These are phyloP conservation scores for Istiophorus platypterus DNA, from an alignment of 2,113 vertebrate genomes.

Conservation along the genomic window DNA sequence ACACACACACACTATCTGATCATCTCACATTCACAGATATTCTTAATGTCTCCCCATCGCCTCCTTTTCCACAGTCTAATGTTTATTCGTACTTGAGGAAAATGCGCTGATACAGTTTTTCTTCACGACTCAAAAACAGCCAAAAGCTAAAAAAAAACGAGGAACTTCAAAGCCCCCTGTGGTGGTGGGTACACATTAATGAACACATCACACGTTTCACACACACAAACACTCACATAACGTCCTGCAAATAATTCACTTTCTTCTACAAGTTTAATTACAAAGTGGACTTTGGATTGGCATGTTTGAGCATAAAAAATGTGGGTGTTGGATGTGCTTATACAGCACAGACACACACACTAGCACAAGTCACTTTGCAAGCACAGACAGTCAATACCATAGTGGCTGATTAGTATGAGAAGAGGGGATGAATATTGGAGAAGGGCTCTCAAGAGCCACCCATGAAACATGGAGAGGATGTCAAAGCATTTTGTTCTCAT, in stretches of 20 bases:
- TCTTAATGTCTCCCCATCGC: conserved; percentile 60
- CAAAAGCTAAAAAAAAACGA: conserved; percentile 69
- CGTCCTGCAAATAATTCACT: conserved; percentile 47
- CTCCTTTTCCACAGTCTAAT: conserved; percentile 60
- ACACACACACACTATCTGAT: conserved; percentile 50
- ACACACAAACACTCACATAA: conserved; percentile 54
- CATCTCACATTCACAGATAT: conserved; percentile 55
- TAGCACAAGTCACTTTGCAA: conserved; percentile 56
- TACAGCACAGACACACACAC: conserved; percentile 25
- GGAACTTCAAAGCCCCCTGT: conserved; percentile 66
- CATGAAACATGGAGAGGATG: conserved; percentile 81
- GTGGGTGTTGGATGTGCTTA: conserved; percentile 33
- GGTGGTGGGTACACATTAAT: conserved; percentile 66
- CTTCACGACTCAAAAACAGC: conserved; percentile 74
- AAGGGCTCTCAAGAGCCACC: conserved; percentile 69
- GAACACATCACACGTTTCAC: conserved; percentile 60
- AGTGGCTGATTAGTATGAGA: conserved; percentile 78
- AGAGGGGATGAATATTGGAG: conserved; percentile 77
- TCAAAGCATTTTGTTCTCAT: conserved; percentile 76
- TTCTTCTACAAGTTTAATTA: conserved; percentile 44
- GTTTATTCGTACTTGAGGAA: conserved; percentile 74
- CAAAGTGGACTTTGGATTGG: conserved; percentile 52
- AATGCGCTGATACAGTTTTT: conserved; percentile 80
- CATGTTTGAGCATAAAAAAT: conserved; percentile 37
- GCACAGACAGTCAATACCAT: conserved; percentile 70